Evolutionary conservation across 2,113 vertebrate species (phyloP).

Genomic region (Triplophysa tibetana): DNA sequence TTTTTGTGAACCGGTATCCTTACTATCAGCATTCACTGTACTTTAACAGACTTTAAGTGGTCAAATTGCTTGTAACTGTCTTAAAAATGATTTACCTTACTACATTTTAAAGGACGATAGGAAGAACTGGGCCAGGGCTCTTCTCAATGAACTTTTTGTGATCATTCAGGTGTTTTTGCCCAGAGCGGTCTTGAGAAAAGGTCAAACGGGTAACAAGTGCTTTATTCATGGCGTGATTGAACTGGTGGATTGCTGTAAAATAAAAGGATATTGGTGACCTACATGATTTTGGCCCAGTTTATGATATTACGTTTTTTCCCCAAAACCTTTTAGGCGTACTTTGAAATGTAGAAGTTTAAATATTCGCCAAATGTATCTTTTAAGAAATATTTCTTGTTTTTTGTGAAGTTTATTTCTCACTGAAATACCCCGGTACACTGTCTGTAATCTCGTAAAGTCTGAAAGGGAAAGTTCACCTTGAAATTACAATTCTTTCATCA

Average conservation of each 20-base stretch:
- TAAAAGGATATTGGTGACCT: not conserved
- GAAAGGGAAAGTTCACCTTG: no score
- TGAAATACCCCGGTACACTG: no score
- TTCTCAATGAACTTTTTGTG: not conserved
- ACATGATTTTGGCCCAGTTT: not conserved
- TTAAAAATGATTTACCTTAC: not conserved
- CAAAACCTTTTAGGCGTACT: not conserved
- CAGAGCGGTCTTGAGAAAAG: slow-evolving; percentile 2
- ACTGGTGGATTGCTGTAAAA: slow-evolving; percentile 3
- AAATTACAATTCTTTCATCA: no score
- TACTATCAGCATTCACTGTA: no score
- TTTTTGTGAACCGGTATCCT: no score
- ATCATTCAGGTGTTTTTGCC: slow-evolving; percentile 16
- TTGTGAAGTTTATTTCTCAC: no score
- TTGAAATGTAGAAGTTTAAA: not conserved
- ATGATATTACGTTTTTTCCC: no score
- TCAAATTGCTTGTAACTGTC: not conserved
- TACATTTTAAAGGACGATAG: not conserved
- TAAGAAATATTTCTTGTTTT: no score
- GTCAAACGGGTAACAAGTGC: not conserved
- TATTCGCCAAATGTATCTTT: not conserved
- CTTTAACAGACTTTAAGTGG: not conserved
- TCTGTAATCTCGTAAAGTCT: no score
- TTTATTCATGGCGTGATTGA: not conserved
- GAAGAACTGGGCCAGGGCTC: slow-evolving; percentile 15